phyloP scores from a whole-genome alignment of 2,797 vertebrate species.

The Tenualosa ilisha region DNA sequence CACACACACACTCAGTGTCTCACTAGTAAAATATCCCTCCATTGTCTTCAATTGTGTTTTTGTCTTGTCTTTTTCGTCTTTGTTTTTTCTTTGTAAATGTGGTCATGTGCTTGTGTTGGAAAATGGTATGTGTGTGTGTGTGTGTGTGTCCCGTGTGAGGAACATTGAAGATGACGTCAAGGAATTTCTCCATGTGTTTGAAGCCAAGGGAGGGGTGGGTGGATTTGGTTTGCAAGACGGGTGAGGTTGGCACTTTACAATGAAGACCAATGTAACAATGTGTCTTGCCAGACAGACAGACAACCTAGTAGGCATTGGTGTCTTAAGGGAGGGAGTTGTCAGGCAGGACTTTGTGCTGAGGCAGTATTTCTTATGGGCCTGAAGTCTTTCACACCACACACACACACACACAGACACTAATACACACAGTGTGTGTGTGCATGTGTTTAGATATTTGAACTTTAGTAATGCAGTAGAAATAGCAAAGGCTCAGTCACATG shows the following conservation, averaged over 20 bases:
- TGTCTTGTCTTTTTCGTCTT: background rate
- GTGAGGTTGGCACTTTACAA: background rate
- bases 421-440: background rate
- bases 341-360: conserved; percentile 2
- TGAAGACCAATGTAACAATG: background rate
- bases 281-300: background rate
- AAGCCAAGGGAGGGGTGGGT: conserved; percentile 3
- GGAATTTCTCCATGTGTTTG: conserved; percentile 21
- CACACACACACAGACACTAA: background rate
- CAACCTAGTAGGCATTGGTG: background rate
- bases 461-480: background rate
- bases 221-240: background rate
- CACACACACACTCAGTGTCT: background rate
- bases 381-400: background rate
- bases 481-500: background rate
- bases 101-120: conserved; percentile 53
- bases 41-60: conserved; percentile 15
- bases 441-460: background rate
- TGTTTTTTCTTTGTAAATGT: conserved; percentile 46
- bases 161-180: conserved; percentile 57
- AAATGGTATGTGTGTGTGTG: background rate
- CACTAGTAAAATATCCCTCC: conserved; percentile 48
- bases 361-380: conserved; percentile 32
- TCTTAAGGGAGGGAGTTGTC: background rate
- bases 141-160: conserved; percentile 11